A percentile compares a stretch with the other conserved stretches of the same genome.
Evolutionary conservation across 2,797 vertebrate genomes (phyloP).

Genomic region (Smutsia temminckii): DNA sequence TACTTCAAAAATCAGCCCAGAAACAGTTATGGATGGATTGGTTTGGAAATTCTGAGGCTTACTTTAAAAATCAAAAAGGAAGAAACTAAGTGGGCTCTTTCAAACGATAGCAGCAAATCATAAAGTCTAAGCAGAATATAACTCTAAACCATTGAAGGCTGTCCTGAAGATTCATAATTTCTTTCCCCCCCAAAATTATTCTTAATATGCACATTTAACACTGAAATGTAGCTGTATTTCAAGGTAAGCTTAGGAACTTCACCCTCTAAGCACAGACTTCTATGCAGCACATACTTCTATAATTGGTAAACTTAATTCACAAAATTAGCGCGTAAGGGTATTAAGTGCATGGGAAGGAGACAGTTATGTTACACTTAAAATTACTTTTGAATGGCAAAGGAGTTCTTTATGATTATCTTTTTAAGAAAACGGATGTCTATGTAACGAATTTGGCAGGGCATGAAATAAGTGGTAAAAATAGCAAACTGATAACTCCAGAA

Average conservation of each 20-base stretch:
- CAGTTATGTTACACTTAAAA: conserved; percentile 86
- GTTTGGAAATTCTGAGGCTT: conserved; percentile 73
- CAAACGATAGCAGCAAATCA: conserved; percentile 83
- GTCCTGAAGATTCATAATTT: conserved; percentile 82
- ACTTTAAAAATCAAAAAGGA: conserved; percentile 73
- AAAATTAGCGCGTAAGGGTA: conserved; percentile 87
- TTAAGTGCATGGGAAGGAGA: conserved; percentile 87
- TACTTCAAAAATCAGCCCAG: conserved; percentile 82
- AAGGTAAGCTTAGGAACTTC: conserved; percentile 88
- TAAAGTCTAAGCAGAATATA: conserved; percentile 76
- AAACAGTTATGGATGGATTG: conserved; percentile 77
- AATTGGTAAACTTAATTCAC: conserved; percentile 88
- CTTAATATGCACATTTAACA: conserved; percentile 89
- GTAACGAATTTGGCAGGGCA: conserved; percentile 85
- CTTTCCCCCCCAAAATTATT: conserved; percentile 82
- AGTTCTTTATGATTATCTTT: conserved; percentile 77
- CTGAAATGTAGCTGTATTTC: conserved; percentile 88
- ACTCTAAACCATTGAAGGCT: conserved; percentile 82
- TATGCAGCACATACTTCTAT: conserved; percentile 88
- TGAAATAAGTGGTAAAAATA: conserved; percentile 89
- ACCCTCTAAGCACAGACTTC: conserved; percentile 89
- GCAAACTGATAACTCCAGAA: conserved; percentile 89
- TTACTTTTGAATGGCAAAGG: conserved; percentile 82
- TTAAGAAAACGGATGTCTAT: conserved; percentile 85
- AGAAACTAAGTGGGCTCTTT: conserved; percentile 67